Conservation (phyloP, 2,797 vertebrate species). For the Avahi laniger region DNA sequence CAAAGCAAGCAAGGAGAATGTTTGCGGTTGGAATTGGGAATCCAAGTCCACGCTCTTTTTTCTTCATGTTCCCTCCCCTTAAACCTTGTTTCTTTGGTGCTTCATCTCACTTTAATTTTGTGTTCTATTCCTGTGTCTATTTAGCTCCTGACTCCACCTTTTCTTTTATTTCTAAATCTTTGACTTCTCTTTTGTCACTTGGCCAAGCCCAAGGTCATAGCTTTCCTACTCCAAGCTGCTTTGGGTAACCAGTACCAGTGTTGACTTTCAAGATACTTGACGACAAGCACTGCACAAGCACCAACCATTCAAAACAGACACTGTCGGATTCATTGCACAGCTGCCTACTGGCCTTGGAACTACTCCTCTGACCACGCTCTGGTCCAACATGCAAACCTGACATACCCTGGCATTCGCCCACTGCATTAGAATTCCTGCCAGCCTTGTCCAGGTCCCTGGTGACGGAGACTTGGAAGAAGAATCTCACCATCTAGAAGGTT, state of each 20-base stretch:
- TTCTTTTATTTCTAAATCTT: not conserved
- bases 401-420: not conserved
- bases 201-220: not conserved
- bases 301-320: not conserved
- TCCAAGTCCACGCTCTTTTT: not conserved
- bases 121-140: not conserved
- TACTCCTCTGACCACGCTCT: not conserved
- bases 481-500: not conserved
- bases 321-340: not conserved
- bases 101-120: not conserved
- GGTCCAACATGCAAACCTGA: not conserved
- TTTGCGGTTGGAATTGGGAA: not conserved
- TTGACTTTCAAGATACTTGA: not conserved
- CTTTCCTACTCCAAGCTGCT: not conserved
- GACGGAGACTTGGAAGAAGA: not conserved
- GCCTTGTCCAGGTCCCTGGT: not conserved
- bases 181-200: not conserved
- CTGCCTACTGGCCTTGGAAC: not conserved
- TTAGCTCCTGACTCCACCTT: not conserved
- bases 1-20: not conserved
- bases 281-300: not conserved
- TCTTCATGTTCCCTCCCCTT: accelerated
- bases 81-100: not conserved
- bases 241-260: not conserved
- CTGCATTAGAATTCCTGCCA: not conserved